Percentiles rank a stretch among this genome's conserved stretches.
phyloP scores from a whole-genome alignment of 2,888 invertebrate species.

The Eueremaeus valkanovi region DNA sequence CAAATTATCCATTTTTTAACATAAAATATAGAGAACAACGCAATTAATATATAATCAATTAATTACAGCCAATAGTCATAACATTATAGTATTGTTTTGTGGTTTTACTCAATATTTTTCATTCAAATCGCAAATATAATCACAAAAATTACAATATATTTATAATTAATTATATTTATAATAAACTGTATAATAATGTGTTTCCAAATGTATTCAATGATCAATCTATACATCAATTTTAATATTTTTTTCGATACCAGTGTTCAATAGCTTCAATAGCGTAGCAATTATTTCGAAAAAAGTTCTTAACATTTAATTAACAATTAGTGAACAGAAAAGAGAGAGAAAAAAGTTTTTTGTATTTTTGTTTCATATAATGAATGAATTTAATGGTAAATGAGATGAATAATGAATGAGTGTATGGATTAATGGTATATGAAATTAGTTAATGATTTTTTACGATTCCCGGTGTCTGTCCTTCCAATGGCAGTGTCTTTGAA shows the following conservation, averaged over 20 bases:
- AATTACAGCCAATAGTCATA: not conserved
- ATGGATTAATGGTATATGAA: not conserved
- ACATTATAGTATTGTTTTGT: not conserved
- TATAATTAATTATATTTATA: too few relatives aligned
- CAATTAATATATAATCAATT: not conserved
- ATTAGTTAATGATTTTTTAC: not conserved
- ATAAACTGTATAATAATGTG: too few relatives aligned
- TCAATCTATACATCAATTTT: too few relatives aligned
- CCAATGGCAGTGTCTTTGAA: slow-evolving; percentile 8
- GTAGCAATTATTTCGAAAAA: not conserved
- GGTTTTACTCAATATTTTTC: not conserved
- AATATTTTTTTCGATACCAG: too few relatives aligned
- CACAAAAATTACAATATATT: too few relatives aligned
- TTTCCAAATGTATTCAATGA: too few relatives aligned
- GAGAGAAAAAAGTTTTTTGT: not conserved
- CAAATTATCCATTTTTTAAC: not conserved
- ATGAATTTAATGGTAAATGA: not conserved
- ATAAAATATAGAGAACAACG: slow-evolving; percentile 24
- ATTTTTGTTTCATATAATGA: not conserved
- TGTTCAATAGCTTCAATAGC: too few relatives aligned
- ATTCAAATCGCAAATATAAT: not conserved
- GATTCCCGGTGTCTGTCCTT: not conserved
- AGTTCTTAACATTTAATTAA: slow-evolving; percentile 9
- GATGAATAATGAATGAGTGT: not conserved
- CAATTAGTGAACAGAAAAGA: not conserved